phyloP scores from a whole-genome alignment of 2,113 vertebrate genomes.

The Oreochromis aureus region DNA sequence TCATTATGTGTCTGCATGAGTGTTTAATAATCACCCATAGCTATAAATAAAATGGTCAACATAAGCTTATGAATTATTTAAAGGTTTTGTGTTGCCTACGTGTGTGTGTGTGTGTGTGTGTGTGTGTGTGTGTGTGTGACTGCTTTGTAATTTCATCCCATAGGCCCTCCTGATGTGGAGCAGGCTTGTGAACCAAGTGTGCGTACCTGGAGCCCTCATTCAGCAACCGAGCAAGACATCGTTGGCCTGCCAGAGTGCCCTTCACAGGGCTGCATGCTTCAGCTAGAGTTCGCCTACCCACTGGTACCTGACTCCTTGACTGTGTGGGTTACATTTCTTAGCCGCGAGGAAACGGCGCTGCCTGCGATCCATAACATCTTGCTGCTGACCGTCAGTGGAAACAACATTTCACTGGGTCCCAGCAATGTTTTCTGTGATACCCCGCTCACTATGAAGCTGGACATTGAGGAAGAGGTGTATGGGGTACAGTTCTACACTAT shows the following conservation, averaged over 20 bases:
- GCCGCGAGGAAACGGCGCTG: constrained; percentile 81
- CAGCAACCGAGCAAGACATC: constrained; percentile 78
- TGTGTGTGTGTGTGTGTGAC: not conserved
- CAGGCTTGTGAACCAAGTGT: constrained; percentile 94
- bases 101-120: not conserved
- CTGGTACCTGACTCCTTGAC: constrained; percentile 88
- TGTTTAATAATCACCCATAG: not conserved
- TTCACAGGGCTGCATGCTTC: constrained; percentile 89
- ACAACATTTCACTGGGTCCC: constrained; percentile 87
- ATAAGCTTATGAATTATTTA: not conserved
- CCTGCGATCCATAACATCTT: constrained; percentile 89
- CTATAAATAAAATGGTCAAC: not conserved
- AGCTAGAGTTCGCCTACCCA: constrained; percentile 85
- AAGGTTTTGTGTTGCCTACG: not conserved
- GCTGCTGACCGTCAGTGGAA: constrained; percentile 81
- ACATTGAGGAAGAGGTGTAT: constrained; percentile 80
- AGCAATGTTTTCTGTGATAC: constrained; percentile 92
- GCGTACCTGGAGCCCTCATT: constrained; percentile 93
- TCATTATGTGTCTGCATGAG: not conserved
- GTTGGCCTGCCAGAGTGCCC: constrained; percentile 81
- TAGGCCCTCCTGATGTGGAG: constrained; percentile 97
- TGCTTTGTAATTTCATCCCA: constrained; percentile 8
- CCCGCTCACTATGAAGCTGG: constrained; percentile 86
- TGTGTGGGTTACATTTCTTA: constrained; percentile 93
- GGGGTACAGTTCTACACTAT: constrained; percentile 94